Evolutionary conservation across 2,797 vertebrate species (phyloP), one percentile per base, ranked within the genome.

Genomic region (Hydrophis major): DNA sequence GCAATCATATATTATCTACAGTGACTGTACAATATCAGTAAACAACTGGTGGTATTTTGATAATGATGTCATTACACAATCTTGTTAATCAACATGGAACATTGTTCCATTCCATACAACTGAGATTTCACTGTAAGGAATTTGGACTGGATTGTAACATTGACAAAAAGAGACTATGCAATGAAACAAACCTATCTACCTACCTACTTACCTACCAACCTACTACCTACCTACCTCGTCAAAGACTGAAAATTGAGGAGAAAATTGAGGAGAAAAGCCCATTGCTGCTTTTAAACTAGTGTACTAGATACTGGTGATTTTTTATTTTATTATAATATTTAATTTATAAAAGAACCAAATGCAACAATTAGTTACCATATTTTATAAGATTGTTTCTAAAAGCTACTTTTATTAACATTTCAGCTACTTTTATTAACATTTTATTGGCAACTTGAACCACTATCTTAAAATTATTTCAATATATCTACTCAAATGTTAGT

Each of bases 371-470:
- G 22, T 47, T 60, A 12, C 6, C 59, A 13, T 87, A 57, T 87
- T 74, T 89, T 59, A 74, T 14, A 91, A 92, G 6, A 50, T 28
- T 53, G 28, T 57, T 89, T 32, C 47, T 47, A 92, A 47, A 55
- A 86, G 28, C 61, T 87, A 60, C 22, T 83, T 93, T 42, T 92
- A 87, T 91, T 69, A 32, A 13, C 32, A 92, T 93, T 89, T 66
- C 37, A 92, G 37, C 61, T 87, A 60, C 22, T 83, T 93, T 42
- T 92, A 87, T 91, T 69, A 32, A 20, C 32, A 92, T 93, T 89
- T 89, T 42, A 87, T 25, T 69, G 47, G 37, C 78, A 92, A 11
- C 78, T 87, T 90, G 53, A 89, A n/a, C 53, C 32, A 57, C 6
- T n/a, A 10, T 59, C 8, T 27, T 88, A 5, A 78, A 42, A 4